These are phyloP conservation scores for Elephantulus edwardii DNA, from an alignment of 2,113 vertebrate species.

Conservation along the genomic window DNA sequence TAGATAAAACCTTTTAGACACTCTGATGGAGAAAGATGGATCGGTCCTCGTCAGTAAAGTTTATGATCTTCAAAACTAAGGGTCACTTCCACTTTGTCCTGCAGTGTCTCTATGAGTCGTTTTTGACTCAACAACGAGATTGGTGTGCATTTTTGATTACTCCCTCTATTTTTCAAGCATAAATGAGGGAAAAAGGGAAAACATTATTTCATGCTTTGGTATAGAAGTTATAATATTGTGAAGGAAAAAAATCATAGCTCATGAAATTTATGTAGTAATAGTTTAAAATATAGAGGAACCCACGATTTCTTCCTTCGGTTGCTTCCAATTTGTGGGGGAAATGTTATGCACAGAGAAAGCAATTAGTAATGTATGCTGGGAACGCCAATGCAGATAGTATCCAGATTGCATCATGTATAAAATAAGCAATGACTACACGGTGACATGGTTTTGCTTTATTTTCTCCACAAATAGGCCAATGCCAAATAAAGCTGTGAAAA, in stretches of 20 bases:
- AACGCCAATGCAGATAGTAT: neutral
- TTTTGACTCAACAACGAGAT: too few species aligned
- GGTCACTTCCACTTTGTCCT: too few species aligned
- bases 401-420: conserved; percentile 16
- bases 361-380: neutral
- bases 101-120: too few species aligned
- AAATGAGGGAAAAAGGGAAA: neutral
- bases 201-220: neutral
- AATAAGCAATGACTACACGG: conserved; percentile 19
- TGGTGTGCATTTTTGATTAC: too few species aligned
- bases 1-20: too few species aligned
- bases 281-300: neutral
- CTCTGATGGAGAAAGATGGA: too few species aligned
- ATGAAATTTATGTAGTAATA: neutral
- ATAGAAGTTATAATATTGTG: neutral
- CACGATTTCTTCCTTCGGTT: neutral
- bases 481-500: conserved; percentile 74
- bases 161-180: neutral
- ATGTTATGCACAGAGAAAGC: neutral
- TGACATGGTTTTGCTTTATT: conserved; percentile 61
- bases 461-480: conserved; percentile 62
- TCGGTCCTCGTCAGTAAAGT: too few species aligned
- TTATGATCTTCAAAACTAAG: too few species aligned
- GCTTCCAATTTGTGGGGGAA: neutral
- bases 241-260: neutral